Evolutionary conservation across 2,888 invertebrate species (phyloP).

Genomic region (Leptothorax acervorum): DNA sequence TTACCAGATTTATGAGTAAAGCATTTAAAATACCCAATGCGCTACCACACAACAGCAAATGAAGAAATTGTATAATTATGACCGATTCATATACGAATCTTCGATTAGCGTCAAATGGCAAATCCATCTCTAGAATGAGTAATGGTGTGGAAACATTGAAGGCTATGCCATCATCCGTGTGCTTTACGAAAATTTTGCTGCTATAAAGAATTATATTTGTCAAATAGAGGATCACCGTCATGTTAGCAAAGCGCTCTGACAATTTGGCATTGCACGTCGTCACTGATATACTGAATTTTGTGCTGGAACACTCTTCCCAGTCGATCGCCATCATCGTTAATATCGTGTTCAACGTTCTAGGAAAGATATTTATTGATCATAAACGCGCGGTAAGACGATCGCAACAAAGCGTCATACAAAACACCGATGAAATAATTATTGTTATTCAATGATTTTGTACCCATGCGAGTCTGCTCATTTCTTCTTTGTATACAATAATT

Average conservation of each 20-base stretch:
- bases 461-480: too few relatives aligned
- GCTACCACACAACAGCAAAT: neutral
- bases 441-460: too few relatives aligned
- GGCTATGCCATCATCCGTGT: neutral
- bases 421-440: too few relatives aligned
- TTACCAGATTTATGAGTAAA: slow-evolving; percentile 33
- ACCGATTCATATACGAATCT: neutral
- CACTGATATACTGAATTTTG: too few relatives aligned
- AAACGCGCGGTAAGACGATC: too few relatives aligned
- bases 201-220: neutral
- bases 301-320: too few relatives aligned
- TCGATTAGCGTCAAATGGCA: slow-evolving; percentile 15
- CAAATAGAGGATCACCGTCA: neutral
- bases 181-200: neutral
- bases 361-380: too few relatives aligned
- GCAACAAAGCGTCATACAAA: too few relatives aligned
- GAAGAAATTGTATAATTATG: slow-evolving; percentile 30
- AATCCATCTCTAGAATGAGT: slow-evolving; percentile 3
- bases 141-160: neutral
- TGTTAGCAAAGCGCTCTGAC: too few relatives aligned
- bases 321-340: too few relatives aligned
- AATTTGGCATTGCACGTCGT: too few relatives aligned
- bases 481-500: neutral
- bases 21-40: neutral
- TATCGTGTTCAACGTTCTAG: too few relatives aligned